phyloP scores from a whole-genome alignment of 2,888 invertebrate genomes.

The Pyrrhosoma nymphula region DNA sequence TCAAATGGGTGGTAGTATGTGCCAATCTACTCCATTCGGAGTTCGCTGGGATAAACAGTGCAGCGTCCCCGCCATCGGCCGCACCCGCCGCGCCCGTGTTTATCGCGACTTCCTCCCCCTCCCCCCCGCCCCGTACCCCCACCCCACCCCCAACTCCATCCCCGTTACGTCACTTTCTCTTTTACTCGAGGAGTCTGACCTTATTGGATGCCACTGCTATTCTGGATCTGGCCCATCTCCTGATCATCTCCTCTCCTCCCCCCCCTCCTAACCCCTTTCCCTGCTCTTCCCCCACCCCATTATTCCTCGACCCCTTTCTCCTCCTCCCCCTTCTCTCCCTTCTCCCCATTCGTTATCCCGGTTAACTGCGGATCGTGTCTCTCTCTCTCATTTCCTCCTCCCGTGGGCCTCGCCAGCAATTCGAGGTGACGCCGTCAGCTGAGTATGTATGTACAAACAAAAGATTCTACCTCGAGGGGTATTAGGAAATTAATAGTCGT shows the following conservation, averaged over 20 bases:
- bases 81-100: background rate
- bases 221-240: constrained; percentile 63
- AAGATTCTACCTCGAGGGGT: too few species aligned
- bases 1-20: too few species aligned
- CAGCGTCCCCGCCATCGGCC: background rate
- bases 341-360: background rate
- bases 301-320: background rate
- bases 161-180: constrained; percentile 64
- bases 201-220: constrained; percentile 48
- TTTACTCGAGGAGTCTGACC: constrained; percentile 44
- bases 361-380: background rate
- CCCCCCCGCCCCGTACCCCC: background rate
- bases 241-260: background rate
- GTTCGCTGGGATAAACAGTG: background rate
- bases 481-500: too few species aligned
- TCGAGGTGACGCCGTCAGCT: background rate
- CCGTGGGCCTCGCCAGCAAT: background rate
- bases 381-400: background rate
- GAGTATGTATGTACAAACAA: too few species aligned
- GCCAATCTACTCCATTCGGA: too few species aligned
- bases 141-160: too few species aligned
- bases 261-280: background rate
- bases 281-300: background rate
- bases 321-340: too few species aligned
- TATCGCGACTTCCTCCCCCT: background rate